These are phyloP conservation scores for Enteromius trimaculatus DNA, from an alignment of 2,797 vertebrate species.

Conservation along the genomic window DNA sequence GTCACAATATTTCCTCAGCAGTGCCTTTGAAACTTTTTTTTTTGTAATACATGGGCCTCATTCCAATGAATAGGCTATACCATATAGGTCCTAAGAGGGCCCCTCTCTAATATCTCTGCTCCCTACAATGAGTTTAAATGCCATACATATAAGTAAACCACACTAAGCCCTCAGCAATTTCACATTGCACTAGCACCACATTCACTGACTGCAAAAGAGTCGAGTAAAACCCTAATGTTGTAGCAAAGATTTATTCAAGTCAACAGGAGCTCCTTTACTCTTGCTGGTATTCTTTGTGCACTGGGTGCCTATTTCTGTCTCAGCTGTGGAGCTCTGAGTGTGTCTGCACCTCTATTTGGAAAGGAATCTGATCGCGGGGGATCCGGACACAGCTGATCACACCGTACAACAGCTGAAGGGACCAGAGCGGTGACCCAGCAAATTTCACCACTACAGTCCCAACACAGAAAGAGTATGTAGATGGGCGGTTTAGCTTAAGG, in stretches of 20 bases:
- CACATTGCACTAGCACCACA: not conserved
- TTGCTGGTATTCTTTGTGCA: constrained; percentile 56
- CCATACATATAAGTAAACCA: not conserved
- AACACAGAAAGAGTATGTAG: constrained; percentile 19
- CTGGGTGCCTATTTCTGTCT: constrained; percentile 75
- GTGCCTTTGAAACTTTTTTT: not conserved
- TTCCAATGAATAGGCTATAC: not conserved
- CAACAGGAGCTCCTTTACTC: constrained; percentile 35
- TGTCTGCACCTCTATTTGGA: constrained; percentile 79
- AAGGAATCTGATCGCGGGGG: constrained; percentile 77
- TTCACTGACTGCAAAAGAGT: not conserved
- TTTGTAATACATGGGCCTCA: not conserved
- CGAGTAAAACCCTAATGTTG: not conserved
- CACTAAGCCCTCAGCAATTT: not conserved
- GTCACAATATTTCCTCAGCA: not conserved
- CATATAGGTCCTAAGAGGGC: not conserved
- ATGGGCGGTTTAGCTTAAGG: not conserved
- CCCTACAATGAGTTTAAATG: not conserved
- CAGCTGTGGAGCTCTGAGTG: constrained; percentile 67
- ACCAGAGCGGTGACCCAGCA: constrained; percentile 73
- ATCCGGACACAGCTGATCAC: constrained; percentile 75
- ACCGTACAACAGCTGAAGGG: constrained; percentile 63
- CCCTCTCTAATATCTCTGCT: not conserved
- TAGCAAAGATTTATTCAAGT: constrained; percentile 20
- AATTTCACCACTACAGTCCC: constrained; percentile 62